Conservation (phyloP, 2,888 invertebrate species). For the Pseudanteris insignis region DNA sequence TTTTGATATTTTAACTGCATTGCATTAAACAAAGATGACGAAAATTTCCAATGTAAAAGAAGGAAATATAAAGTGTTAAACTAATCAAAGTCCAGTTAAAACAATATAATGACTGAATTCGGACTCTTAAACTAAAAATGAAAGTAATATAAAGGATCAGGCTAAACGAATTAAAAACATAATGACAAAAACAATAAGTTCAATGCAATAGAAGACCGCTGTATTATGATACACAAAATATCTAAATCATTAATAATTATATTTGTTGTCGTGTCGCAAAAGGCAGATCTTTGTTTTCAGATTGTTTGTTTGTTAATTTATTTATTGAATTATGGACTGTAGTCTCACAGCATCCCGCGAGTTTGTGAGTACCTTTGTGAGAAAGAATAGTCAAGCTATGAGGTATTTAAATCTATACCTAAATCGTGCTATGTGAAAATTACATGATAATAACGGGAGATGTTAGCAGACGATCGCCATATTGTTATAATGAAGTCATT, state of each 20-base stretch:
- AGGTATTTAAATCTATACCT: slow-evolving; percentile 46
- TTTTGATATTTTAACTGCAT: too few species aligned
- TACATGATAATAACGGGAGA: slow-evolving; percentile 38
- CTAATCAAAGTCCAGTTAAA: too few species aligned
- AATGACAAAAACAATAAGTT: too few species aligned
- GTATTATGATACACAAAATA: slow-evolving; percentile 25
- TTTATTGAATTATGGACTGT: slow-evolving; percentile 60
- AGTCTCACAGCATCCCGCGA: slow-evolving; percentile 42
- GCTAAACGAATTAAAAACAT: too few species aligned
- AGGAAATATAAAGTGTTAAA: too few species aligned
- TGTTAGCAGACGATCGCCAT: slow-evolving; percentile 45
- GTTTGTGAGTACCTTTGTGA: too few species aligned
- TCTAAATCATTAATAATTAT: slow-evolving; percentile 7
- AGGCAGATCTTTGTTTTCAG: slow-evolving; percentile 51
- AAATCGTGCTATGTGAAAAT: slow-evolving; percentile 43
- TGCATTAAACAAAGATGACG: too few species aligned
- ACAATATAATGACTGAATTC: too few species aligned
- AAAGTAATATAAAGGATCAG: too few species aligned
- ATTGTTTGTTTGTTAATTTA: slow-evolving; percentile 64
- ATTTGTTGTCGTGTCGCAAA: slow-evolving; percentile 17
- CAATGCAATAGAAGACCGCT: slow-evolving; percentile 34
- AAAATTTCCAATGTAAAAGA: too few species aligned
- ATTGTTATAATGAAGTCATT: slow-evolving; percentile 47
- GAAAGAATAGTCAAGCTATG: slow-evolving; percentile 16
- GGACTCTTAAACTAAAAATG: too few species aligned